Evolutionary conservation across 2,888 invertebrate genomes (phyloP).

Genomic region (Drosophila paramelanica): DNA sequence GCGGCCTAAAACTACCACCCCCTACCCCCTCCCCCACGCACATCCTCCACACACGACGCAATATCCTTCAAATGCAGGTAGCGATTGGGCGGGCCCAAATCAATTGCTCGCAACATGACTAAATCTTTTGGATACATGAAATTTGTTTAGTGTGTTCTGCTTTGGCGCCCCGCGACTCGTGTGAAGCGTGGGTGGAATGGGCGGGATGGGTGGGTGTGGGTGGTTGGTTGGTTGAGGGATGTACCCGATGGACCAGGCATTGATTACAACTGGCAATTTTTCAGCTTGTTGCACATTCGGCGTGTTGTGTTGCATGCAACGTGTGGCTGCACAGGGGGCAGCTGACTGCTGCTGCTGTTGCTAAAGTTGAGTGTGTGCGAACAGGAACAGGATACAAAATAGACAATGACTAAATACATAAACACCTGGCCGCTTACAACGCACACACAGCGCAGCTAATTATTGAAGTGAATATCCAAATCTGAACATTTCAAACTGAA

Average conservation of each 20-base stretch:
- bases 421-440: not conserved
- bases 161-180: conserved; percentile 39
- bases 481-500: not conserved
- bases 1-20: not conserved
- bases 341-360: not conserved
- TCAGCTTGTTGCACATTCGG: conserved; percentile 69
- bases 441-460: not conserved
- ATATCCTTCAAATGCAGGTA: conserved; percentile 11
- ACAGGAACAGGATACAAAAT: not conserved
- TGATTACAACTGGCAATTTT: conserved; percentile 71
- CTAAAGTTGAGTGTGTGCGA: conserved; percentile 7
- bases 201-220: not conserved
- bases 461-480: not conserved
- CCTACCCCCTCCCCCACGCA: not conserved
- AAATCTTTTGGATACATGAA: conserved; percentile 70
- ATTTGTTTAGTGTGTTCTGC: conserved; percentile 65
- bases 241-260: conserved; percentile 53
- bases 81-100: conserved; percentile 45
- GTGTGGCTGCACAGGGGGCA: not conserved
- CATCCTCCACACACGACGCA: not conserved
- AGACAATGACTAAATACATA: not conserved
- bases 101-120: conserved; percentile 70
- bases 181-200: not conserved
- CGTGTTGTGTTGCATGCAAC: conserved; percentile 52
- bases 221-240: not conserved